phyloP scores from a whole-genome alignment of 2,888 invertebrate species.

The Stenichneumon culpator region DNA sequence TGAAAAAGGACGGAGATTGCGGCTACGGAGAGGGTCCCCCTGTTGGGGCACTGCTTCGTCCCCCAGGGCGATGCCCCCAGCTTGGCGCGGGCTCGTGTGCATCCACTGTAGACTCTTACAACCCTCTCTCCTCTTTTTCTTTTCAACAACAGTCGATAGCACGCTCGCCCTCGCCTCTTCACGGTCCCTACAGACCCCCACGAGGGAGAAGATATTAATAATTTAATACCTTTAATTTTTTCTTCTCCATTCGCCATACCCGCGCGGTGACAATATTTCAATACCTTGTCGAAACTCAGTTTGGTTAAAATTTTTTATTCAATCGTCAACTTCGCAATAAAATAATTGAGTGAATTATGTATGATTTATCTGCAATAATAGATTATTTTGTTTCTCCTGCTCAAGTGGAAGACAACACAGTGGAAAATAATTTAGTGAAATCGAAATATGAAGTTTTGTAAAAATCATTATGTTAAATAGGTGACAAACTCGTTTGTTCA shows the following conservation, averaged over 20 bases:
- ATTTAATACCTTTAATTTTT: conserved; percentile 79
- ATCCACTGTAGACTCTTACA: conserved; percentile 54
- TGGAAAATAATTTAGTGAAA: too few species aligned
- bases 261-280: not conserved
- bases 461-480: too few species aligned
- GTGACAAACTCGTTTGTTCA: too few species aligned
- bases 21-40: conserved; percentile 39
- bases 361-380: not conserved
- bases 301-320: not conserved
- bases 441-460: too few species aligned
- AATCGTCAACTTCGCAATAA: not conserved
- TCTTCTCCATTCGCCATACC: conserved; percentile 36
- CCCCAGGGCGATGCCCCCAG: conserved; percentile 74
- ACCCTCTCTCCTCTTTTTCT: conserved; percentile 50
- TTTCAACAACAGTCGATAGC: conserved; percentile 37
- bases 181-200: conserved; percentile 52
- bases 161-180: conserved; percentile 41
- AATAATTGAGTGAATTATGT: not conserved
- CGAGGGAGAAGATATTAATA: conserved; percentile 75
- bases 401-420: too few species aligned
- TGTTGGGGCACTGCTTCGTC: conserved; percentile 58
- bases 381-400: not conserved
- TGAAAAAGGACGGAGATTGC: conserved; percentile 29
- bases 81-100: conserved; percentile 59
- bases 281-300: not conserved